Evolutionary conservation across 2,888 invertebrate species (phyloP).

Genomic region (Dusona sp.): DNA sequence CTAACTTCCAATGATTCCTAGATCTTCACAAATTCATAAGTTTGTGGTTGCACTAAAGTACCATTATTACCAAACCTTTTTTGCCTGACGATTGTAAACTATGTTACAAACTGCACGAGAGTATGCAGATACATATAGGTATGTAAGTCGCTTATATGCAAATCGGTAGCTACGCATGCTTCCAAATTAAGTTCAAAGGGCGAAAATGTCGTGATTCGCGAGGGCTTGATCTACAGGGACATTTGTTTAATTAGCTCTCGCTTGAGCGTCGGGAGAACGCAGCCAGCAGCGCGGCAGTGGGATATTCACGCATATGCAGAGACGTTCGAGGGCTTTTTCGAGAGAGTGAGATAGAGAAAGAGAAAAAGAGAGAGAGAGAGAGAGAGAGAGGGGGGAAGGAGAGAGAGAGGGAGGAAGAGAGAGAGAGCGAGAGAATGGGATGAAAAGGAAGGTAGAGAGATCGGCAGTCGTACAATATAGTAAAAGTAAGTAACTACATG

Average conservation of each 20-base stretch:
- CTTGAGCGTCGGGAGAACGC: slow-evolving; percentile 59
- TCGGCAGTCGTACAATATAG: slow-evolving; percentile 29
- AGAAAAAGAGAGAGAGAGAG: slow-evolving; percentile 2
- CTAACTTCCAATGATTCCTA: background rate
- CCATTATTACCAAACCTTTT: background rate
- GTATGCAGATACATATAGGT: background rate
- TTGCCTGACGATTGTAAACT: background rate
- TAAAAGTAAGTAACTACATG: slow-evolving; percentile 49
- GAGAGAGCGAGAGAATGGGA: background rate
- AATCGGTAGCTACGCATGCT: slow-evolving; percentile 56
- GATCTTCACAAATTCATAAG: background rate
- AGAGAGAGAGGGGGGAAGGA: background rate
- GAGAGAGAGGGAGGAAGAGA: slow-evolving; percentile 16
- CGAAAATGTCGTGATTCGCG: slow-evolving; percentile 75
- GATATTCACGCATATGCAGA: slow-evolving; percentile 63
- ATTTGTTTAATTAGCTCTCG: slow-evolving; percentile 83
- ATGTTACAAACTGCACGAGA: background rate
- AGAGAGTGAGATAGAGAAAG: slow-evolving; percentile 22
- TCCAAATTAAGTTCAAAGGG: slow-evolving; percentile 81
- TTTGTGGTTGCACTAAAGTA: background rate
- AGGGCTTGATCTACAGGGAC: slow-evolving; percentile 76
- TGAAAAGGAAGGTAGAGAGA: slow-evolving; percentile 18
- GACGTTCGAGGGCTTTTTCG: slow-evolving; percentile 47
- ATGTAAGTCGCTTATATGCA: slow-evolving; percentile 12
- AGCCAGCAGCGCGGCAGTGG: slow-evolving; percentile 20